Evolutionary conservation across 2,888 invertebrate species (phyloP).

Genomic region (Lasioglossum malachurum): DNA sequence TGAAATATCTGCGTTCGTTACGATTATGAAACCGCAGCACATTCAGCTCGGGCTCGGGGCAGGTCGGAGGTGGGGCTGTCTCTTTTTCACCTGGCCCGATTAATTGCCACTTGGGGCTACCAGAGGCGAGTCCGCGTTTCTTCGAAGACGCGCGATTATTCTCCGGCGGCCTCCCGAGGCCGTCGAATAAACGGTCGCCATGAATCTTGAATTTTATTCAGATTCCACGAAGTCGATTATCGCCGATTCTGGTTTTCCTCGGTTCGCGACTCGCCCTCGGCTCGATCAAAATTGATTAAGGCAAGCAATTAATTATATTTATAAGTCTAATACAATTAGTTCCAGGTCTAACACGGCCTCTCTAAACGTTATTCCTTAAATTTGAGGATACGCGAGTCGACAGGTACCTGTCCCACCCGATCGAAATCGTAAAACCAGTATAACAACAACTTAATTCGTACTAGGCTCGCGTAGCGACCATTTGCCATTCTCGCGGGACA

Average conservation of each 20-base stretch:
- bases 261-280: neutral
- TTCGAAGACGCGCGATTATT: constrained; percentile 9
- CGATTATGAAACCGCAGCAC: neutral
- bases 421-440: neutral
- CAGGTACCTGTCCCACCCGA: neutral
- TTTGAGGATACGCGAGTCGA: neutral
- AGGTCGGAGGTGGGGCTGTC: neutral
- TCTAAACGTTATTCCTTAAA: no score
- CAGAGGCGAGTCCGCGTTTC: neutral
- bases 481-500: neutral
- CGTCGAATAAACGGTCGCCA: constrained; percentile 18
- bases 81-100: constrained; percentile 13
- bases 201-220: constrained; percentile 30
- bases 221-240: constrained; percentile 18
- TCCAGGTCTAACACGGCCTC: no score
- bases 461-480: neutral
- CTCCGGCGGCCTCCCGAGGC: neutral
- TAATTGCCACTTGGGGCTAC: constrained; percentile 2
- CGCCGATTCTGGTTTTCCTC: neutral
- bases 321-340: no score
- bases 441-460: neutral
- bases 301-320: no score
- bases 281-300: neutral
- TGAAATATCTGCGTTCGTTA: neutral
- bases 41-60: neutral